Evolutionary conservation across 2,888 invertebrate species (phyloP).

Genomic region (Physocephala rufipes): DNA sequence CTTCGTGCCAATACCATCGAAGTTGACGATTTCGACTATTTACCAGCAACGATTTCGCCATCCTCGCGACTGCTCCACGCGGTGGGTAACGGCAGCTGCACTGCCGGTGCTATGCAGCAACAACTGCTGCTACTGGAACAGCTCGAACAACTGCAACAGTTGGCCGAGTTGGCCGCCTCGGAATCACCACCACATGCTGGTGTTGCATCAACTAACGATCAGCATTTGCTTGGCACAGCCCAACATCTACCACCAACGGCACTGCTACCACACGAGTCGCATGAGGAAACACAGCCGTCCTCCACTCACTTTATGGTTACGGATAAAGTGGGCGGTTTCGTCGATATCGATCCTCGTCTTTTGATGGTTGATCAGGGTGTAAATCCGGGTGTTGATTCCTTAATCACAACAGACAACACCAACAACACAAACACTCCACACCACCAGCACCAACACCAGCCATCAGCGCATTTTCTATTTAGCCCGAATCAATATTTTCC

Average conservation of each 20-base stretch:
- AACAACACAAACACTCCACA: constrained; percentile 46
- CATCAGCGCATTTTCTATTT: constrained; percentile 36
- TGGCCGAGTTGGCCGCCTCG: constrained; percentile 59
- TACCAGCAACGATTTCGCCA: constrained; percentile 45
- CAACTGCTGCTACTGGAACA: constrained; percentile 59
- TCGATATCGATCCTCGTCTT: constrained; percentile 56
- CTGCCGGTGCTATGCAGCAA: constrained; percentile 50
- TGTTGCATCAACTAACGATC: constrained; percentile 39
- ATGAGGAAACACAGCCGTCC: constrained; percentile 43
- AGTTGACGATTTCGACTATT: constrained; percentile 63
- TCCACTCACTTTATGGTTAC: constrained; percentile 58
- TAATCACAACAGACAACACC: constrained; percentile 39
- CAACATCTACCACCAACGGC: constrained; percentile 15
- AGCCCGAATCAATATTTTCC: constrained; percentile 39
- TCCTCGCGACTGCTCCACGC: constrained; percentile 36
- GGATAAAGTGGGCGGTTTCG: constrained; percentile 57
- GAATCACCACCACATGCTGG: constrained; percentile 58
- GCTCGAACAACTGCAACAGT: constrained; percentile 59
- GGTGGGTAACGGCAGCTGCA: constrained; percentile 42
- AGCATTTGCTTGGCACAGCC: constrained; percentile 24
- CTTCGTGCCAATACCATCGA: constrained; percentile 64
- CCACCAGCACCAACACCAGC: constrained; percentile 40
- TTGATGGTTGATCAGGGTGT: constrained; percentile 34
- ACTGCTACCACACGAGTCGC: constrained; percentile 36
- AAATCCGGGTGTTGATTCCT: constrained; percentile 43